Percentiles rank a stretch among this genome's conserved stretches.
Evolutionary conservation across 2,113 vertebrate genomes (phyloP).

Genomic region (Vicugna pacos): DNA sequence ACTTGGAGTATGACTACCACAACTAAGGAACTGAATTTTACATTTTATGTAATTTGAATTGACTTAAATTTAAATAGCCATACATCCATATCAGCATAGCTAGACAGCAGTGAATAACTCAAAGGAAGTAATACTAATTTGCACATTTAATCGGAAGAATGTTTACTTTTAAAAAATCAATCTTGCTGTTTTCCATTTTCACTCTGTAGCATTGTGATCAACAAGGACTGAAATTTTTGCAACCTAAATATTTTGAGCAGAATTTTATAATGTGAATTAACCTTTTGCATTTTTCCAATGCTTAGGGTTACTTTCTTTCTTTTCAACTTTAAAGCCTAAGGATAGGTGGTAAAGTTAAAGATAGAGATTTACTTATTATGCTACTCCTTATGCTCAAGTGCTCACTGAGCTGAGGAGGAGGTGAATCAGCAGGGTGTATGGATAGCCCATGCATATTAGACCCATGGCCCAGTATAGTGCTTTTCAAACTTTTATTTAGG

Average conservation of each 20-base stretch:
- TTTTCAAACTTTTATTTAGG: neutral
- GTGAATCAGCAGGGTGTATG: neutral
- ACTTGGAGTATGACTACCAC: neutral
- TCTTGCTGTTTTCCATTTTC: conserved; percentile 37
- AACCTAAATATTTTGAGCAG: conserved; percentile 4
- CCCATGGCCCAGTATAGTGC: neutral
- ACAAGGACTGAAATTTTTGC: conserved; percentile 15
- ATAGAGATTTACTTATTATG: neutral
- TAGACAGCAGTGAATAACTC: neutral
- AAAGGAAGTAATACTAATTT: neutral
- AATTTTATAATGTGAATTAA: conserved; percentile 27
- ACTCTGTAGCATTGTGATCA: neutral
- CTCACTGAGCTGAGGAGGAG: neutral
- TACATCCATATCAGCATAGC: neutral
- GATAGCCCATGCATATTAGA: neutral
- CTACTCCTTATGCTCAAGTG: neutral
- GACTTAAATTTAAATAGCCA: conserved; percentile 11
- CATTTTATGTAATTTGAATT: neutral
- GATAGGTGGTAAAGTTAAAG: neutral
- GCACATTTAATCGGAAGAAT: neutral
- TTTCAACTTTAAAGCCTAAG: neutral
- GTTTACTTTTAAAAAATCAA: conserved; percentile 29
- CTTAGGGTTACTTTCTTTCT: conserved; percentile 3
- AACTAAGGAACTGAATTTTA: neutral
- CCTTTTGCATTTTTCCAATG: neutral